Conservation (phyloP, 2,113 vertebrate species). For the Podiceps cristatus region DNA sequence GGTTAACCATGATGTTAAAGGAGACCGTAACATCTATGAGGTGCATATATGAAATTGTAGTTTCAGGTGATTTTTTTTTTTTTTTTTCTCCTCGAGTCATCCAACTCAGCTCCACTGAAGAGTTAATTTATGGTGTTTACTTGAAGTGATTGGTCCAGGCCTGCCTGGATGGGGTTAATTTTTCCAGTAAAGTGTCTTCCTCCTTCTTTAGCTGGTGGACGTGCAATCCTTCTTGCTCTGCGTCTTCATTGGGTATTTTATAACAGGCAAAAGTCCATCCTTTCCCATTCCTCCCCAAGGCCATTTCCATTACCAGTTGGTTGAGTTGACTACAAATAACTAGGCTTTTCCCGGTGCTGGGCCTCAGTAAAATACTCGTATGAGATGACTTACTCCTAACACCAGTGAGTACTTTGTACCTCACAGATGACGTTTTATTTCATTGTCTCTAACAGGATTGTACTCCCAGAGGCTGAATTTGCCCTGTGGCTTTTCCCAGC, state of each 20-base stretch:
- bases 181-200: background rate
- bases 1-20: background rate
- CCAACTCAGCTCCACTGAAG: background rate
- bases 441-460: background rate
- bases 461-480: background rate
- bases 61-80: constrained; percentile 21
- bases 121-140: constrained; percentile 43
- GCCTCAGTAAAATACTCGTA: background rate
- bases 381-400: background rate
- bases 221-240: constrained; percentile 36
- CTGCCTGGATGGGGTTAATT: background rate
- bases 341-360: background rate
- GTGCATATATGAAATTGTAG: background rate
- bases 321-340: constrained; percentile 22
- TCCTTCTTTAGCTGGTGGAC: constrained; percentile 17
- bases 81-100: background rate
- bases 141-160: background rate
- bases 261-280: constrained; percentile 14
- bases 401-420: background rate
- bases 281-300: constrained; percentile 54
- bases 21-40: background rate
- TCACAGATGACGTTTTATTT: background rate
- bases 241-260: constrained; percentile 41
- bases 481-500: background rate
- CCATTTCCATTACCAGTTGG: constrained; percentile 24